Evolutionary conservation across 2,113 vertebrate species (phyloP).

Genomic region (Gracilinanus agilis): DNA sequence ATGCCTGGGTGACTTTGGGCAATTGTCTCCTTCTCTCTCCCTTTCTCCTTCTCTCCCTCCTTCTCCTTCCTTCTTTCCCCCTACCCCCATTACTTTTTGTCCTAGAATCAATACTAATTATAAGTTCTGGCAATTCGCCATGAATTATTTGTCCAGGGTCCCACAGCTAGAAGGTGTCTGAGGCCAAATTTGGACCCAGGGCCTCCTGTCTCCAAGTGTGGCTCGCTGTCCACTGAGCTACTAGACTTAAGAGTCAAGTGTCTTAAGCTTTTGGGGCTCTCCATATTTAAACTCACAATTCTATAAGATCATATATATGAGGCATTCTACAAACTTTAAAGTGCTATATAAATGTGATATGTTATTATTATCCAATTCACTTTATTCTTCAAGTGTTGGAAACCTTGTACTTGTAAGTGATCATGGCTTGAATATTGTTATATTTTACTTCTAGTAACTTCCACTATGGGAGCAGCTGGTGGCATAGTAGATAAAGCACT

Average conservation of each 20-base stretch:
- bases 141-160: no score
- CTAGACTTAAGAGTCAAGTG: no score
- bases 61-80: no score
- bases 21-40: not conserved
- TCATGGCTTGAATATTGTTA: not conserved
- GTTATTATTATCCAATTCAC: not conserved
- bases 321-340: not conserved
- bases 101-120: no score
- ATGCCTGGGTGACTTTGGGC: not conserved
- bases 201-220: no score
- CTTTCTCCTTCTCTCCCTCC: no score
- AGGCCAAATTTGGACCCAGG: no score
- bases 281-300: not conserved
- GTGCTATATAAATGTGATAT: not conserved
- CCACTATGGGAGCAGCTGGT: not conserved
- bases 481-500: no score
- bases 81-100: no score
- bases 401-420: slow-evolving; percentile 12
- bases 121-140: no score
- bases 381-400: not conserved
- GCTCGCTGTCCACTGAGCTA: no score
- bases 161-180: no score
- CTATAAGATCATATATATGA: not conserved
- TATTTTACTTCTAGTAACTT: not conserved
- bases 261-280: not conserved